Base-by-base conservation (phyloP, 2,888 invertebrate species). In the Euplexia lucipara region DNA sequence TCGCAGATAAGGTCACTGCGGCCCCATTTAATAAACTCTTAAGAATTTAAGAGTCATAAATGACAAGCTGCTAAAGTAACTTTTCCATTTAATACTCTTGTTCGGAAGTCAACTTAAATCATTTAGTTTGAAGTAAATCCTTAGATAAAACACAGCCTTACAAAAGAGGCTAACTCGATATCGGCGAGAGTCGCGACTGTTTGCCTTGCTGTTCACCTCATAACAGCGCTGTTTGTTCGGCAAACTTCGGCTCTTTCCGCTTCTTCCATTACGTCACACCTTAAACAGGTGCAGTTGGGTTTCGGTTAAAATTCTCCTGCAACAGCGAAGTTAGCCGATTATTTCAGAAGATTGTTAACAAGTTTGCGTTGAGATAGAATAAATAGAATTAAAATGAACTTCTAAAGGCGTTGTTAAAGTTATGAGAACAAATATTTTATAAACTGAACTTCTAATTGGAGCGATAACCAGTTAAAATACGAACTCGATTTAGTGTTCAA, bases 211-310 rank as follows among this genome's bases (percentile, higher is more conserved):
- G 47, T 59, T 67, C 63, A 75, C 67, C 54, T 72, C 62, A 66
- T 71, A 72, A 66, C 48, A 61, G 48, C 42, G 47, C 35, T 70
- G 64, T 72, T 75, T 75, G 51, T 59, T 68, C 61, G 53, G 16
- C 37, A 67, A 79, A 80, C 66, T 75, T 69, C 41, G 44, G 44
- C 59, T 63, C 51, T 63, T 67, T 34, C 39, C 62, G 53, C 47
- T 45, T 57, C 20, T 45, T 47, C 26, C 18, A 20, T 63, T 35
- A 59, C 58, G 42, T 65, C 22, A 48, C 45, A 49, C n/a, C 37
- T 49, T 42, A 57, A 39, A 52, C 20, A 66, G 26, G 18, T 45
- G 35, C 49, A 52, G 18, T n/a, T 26, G 32, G 22, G 39, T 26
- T 49, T 57, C 0, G 26, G 47, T 22, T 52, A 9, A 64, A 39